Percentiles rank a stretch among this genome's conserved stretches.
Conservation (phyloP, 2,113 vertebrate genomes). For the Litocranius walleri region DNA sequence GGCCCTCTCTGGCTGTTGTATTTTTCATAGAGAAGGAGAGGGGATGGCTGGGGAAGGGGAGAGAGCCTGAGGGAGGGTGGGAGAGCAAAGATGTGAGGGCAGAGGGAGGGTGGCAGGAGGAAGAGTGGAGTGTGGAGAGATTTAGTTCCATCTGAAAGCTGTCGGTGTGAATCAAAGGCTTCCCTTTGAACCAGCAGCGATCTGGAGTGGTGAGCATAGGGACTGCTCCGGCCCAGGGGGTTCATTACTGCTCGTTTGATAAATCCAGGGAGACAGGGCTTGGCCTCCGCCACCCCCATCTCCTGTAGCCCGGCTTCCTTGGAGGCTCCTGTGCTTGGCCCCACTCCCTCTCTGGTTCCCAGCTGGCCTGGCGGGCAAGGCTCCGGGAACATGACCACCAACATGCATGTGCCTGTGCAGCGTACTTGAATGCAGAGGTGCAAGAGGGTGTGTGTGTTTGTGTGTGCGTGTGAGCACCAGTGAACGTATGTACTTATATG, state of each 20-base stretch:
- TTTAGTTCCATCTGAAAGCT: conserved; percentile 84
- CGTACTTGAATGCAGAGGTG: background rate
- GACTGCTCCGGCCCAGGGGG: conserved; percentile 72
- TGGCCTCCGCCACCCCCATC: background rate
- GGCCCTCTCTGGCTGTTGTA: background rate
- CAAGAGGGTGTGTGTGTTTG: background rate
- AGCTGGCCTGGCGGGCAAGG: background rate
- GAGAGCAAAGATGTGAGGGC: conserved; percentile 26
- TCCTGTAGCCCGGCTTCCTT: background rate
- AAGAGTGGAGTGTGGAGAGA: conserved; percentile 66
- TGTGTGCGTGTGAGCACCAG: background rate
- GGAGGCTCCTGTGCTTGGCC: background rate
- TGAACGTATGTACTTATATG: background rate
- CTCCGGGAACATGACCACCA: background rate
- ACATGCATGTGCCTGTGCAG: background rate
- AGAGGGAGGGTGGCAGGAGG: background rate
- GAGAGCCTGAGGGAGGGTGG: background rate
- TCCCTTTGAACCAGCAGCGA: conserved; percentile 78
- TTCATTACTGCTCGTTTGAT: conserved; percentile 72
- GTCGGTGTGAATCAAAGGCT: conserved; percentile 80
- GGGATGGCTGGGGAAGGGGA: background rate
- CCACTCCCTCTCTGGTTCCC: background rate
- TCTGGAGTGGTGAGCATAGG: conserved; percentile 68
- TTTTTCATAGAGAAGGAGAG: conserved; percentile 21
- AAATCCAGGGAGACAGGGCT: conserved; percentile 76